Conservation (phyloP, 2,888 invertebrate species). For the Cheilosia impressa region DNA sequence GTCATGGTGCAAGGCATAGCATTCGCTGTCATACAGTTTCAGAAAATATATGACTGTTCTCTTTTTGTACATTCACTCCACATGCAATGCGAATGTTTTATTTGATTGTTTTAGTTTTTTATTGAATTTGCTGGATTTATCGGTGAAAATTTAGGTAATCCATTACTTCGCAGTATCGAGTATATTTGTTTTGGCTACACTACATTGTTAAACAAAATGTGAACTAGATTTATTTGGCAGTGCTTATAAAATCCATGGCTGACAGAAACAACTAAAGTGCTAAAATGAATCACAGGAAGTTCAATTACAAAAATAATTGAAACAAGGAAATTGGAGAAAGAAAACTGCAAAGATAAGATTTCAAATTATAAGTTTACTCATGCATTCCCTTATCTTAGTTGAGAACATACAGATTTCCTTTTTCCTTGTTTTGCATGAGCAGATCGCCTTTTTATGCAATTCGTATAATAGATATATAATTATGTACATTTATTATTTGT, state of each 20-base stretch:
- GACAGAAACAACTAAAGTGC: not conserved
- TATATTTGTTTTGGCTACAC: no score
- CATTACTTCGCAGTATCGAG: no score
- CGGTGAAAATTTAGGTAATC: not conserved
- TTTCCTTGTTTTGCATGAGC: not conserved
- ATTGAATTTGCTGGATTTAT: not conserved
- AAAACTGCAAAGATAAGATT: conserved; percentile 1
- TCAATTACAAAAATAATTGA: not conserved
- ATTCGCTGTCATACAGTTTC: not conserved
- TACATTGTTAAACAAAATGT: no score
- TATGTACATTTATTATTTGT: no score
- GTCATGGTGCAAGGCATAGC: no score
- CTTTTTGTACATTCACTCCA: not conserved
- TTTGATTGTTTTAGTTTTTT: not conserved
- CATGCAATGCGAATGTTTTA: not conserved
- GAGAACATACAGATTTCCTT: not conserved
- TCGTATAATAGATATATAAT: not conserved
- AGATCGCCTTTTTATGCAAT: not conserved
- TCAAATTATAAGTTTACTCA: not conserved
- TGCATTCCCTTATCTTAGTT: not conserved
- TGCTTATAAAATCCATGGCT: no score
- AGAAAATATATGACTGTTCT: not conserved
- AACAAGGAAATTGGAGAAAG: not conserved
- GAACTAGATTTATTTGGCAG: no score
- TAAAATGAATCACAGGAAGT: not conserved